Conservation (phyloP, 2,888 invertebrate species). For the Macroteleia sp. region DNA sequence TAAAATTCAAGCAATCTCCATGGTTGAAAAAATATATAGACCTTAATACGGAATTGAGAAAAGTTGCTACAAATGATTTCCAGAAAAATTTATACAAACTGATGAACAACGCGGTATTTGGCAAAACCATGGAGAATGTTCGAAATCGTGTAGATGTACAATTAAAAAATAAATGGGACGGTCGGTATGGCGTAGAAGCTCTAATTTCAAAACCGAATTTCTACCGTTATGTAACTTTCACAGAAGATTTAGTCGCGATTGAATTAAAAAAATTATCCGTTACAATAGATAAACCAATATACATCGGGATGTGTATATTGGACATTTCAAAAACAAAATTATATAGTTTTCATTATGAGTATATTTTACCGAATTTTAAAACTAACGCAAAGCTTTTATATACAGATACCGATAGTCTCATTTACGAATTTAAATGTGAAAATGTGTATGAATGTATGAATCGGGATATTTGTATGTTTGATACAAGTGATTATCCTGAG, state of each 20-base stretch:
- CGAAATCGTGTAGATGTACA: neutral
- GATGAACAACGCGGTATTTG: too few species aligned
- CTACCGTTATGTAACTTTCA: neutral
- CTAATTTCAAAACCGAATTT: conserved; percentile 32
- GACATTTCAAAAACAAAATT: conserved; percentile 49
- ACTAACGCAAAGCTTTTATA: conserved; percentile 68
- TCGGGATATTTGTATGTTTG: conserved; percentile 70
- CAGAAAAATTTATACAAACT: too few species aligned
- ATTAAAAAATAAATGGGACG: neutral
- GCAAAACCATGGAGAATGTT: neutral
- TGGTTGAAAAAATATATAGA: too few species aligned
- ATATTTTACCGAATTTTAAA: conserved; percentile 7
- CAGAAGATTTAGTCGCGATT: conserved; percentile 20
- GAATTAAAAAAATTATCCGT: conserved; percentile 13
- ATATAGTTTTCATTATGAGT: conserved; percentile 49
- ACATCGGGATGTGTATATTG: conserved; percentile 10
- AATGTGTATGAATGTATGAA: conserved; percentile 75
- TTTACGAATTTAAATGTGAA: conserved; percentile 71
- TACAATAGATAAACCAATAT: neutral
- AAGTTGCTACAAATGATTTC: too few species aligned
- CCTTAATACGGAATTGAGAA: too few species aligned
- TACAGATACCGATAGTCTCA: conserved; percentile 73
- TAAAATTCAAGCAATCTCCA: too few species aligned
- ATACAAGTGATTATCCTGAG: conserved; percentile 69
- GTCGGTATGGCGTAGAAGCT: conserved; percentile 3